Percentiles rank a stretch among this genome's conserved stretches.
These are phyloP conservation scores for Anadara kagoshimensis DNA, from an alignment of 1,140 invertebrate genomes.

Conservation along the genomic window DNA sequence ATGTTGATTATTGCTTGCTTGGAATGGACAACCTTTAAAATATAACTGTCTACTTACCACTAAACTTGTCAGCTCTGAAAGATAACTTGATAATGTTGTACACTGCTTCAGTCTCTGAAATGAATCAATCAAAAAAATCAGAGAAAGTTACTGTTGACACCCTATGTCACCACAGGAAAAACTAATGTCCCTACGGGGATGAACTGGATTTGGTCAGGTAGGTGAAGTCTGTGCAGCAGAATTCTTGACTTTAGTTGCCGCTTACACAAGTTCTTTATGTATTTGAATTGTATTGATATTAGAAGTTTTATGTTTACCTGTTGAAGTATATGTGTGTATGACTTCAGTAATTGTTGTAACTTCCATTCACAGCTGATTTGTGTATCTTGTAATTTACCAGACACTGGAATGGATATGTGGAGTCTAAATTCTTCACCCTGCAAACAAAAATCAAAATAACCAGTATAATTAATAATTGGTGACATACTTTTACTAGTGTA, in stretches of 20 bases:
- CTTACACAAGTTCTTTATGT: too few species aligned
- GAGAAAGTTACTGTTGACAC: too few species aligned
- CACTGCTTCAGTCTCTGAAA: conserved; percentile 50
- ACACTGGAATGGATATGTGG: conserved; percentile 23
- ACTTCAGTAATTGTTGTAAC: conserved; percentile 32
- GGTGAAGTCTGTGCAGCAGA: background rate
- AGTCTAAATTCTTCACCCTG: conserved; percentile 31
- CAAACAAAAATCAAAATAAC: too few species aligned
- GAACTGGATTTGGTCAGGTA: too few species aligned
- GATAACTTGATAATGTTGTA: conserved; percentile 33
- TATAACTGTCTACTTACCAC: conserved; percentile 35
- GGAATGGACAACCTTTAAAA: too few species aligned
- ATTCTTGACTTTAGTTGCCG: background rate
- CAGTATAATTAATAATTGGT: background rate
- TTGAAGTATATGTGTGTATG: conserved; percentile 32
- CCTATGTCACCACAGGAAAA: too few species aligned
- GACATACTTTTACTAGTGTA: too few species aligned
- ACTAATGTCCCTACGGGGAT: too few species aligned
- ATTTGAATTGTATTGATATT: background rate
- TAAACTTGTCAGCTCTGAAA: conserved; percentile 44
- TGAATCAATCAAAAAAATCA: background rate
- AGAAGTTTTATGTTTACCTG: conserved; percentile 18
- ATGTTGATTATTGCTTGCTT: too few species aligned
- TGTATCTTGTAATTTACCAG: conserved; percentile 28
- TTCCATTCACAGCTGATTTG: conserved; percentile 48